These are phyloP conservation scores for Rutilus rutilus DNA, from an alignment of 2,113 vertebrate species.

Conservation along the genomic window DNA sequence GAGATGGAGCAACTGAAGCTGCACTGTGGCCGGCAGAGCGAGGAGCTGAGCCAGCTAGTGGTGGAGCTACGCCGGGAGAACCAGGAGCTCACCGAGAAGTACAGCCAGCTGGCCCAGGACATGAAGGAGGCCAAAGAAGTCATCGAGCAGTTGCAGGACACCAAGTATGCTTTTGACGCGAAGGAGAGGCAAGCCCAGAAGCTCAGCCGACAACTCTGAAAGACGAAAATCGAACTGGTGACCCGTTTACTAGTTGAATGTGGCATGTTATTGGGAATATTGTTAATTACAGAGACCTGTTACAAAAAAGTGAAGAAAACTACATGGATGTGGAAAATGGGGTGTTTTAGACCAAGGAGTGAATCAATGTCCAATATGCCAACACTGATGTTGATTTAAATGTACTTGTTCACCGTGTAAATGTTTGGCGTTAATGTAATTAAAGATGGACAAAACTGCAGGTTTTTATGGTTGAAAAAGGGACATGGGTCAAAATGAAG, in stretches of 20 bases:
- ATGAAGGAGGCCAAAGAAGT: conserved; percentile 84
- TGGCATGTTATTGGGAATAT: neutral
- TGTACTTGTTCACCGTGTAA: conserved; percentile 45
- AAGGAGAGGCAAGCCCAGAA: conserved; percentile 88
- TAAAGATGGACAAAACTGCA: neutral
- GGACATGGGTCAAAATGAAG: neutral
- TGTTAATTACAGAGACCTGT: neutral
- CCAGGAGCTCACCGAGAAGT: conserved; percentile 84
- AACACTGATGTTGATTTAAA: conserved; percentile 59
- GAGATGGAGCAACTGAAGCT: conserved; percentile 88
- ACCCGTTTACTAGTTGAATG: neutral
- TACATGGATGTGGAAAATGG: neutral
- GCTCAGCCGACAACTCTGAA: conserved; percentile 84
- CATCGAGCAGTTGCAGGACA: conserved; percentile 81
- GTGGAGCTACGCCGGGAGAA: conserved; percentile 82
- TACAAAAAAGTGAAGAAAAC: neutral
- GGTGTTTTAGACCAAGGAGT: neutral
- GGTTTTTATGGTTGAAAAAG: neutral
- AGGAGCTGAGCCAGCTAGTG: conserved; percentile 83
- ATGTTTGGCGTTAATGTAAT: neutral
- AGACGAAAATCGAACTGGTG: neutral
- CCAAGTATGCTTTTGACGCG: conserved; percentile 83
- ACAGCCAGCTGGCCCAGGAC: conserved; percentile 76
- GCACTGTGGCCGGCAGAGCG: conserved; percentile 84
- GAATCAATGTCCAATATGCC: conserved; percentile 61